Conservation (phyloP, 2,797 vertebrate species). For the Hybognathus amarus region DNA sequence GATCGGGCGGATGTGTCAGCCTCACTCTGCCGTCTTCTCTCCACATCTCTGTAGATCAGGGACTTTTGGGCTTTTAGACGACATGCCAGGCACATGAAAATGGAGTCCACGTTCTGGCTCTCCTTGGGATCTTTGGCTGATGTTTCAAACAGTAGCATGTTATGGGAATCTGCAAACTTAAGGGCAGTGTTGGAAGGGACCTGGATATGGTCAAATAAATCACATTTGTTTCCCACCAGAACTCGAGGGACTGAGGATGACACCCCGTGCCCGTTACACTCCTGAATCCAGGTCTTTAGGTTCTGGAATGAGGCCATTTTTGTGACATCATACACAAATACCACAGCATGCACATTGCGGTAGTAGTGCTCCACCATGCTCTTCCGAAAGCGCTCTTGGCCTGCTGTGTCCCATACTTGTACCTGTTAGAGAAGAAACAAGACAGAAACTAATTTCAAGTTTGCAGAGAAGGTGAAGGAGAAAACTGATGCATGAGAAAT, state of each 20-base stretch:
- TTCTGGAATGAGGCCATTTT: constrained; percentile 96
- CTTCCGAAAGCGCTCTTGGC: constrained; percentile 93
- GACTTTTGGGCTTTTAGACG: constrained; percentile 94
- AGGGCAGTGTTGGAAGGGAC: constrained; percentile 92
- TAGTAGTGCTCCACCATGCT: constrained; percentile 98
- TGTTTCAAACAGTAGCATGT: constrained; percentile 97
- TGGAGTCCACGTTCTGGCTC: constrained; percentile 94
- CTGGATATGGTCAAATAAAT: constrained; percentile 92
- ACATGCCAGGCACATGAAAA: constrained; percentile 97
- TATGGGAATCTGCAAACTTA: constrained; percentile 94
- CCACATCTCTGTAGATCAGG: constrained; percentile 88
- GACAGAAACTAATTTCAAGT: neutral
- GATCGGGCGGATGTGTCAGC: constrained; percentile 76
- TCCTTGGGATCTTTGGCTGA: constrained; percentile 97
- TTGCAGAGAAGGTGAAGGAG: neutral
- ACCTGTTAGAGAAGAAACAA: constrained; percentile 75
- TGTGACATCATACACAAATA: constrained; percentile 96
- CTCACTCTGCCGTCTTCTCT: constrained; percentile 86
- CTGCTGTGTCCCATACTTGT: constrained; percentile 96
- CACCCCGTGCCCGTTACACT: constrained; percentile 93
- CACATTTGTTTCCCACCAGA: constrained; percentile 97
- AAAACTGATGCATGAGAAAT: neutral
- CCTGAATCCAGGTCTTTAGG: constrained; percentile 96
- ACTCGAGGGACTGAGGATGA: constrained; percentile 84
- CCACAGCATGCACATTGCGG: constrained; percentile 93